Evolutionary conservation across 2,113 vertebrate genomes (phyloP), one percentile per base, ranked within the genome.

Genomic region (Triplophysa tibetana): DNA sequence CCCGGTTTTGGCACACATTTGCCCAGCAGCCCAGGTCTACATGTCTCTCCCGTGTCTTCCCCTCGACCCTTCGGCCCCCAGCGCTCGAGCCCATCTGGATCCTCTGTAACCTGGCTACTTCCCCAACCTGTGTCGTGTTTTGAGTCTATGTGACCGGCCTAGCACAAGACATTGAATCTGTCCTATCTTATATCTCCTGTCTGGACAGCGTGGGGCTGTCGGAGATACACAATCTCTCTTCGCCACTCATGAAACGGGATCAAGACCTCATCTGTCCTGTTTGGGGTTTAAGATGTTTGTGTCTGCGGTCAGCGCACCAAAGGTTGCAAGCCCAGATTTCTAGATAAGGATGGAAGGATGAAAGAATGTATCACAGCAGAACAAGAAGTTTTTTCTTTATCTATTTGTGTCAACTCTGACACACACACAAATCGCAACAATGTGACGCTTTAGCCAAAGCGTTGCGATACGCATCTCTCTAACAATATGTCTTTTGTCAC

Each of bases 81-180:
- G 85, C 65, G 48, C 69, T 70, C 41, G 6, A 8, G 81, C 64
- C 91, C 91, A 92, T 93, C 91, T 93, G 91, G 91, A 91, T 90
- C 70, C 78, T 77, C 86, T 82, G 78, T 63, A 87, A 89, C 88
- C 87, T 87, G 85, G 75, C 80, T 87, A 81, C 52, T 76, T 50
- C 77, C 80, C 26, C 65, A 8, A n/a, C 50, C 76, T 82, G 76
- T 26, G 33, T 58, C 17, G 23, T 65, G 38, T 58, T 56, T 56
- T 63, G 21, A 62, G 80, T 67, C 23, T 54, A 68, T 21, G 33
- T 58, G 45, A 75, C 48, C 43, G 58, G 52, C 66, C 62, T 72
- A 43, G 67, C 65, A 67, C 66, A 38, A 41, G 73, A 82, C 77
- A 79, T 19, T 81, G 85, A 78, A 78, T 81, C 74, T 83, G 78